Evolutionary conservation across 1,140 invertebrate species (phyloP), one percentile per base, ranked within the genome.

Genomic region (Alviniconcha marisindica): DNA sequence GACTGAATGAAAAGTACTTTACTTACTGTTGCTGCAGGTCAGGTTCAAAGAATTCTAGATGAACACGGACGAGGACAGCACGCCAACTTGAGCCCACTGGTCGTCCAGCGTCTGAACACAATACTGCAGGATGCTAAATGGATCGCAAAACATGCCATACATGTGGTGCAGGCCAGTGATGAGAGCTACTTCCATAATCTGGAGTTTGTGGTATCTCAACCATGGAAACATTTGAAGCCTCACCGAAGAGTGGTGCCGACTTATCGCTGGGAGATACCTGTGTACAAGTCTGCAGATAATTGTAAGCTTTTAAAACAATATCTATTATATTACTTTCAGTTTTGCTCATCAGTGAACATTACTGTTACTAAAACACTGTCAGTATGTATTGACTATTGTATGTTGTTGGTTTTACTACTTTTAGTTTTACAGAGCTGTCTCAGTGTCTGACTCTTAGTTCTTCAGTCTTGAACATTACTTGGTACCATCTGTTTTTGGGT

Each of bases 151-250:
- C 56, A 84, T 15, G 89, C 91, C 15, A 44, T 92, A 5, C 84
- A 84, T 15, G 87, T 84, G 83, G 88, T 92, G 2, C 85, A 83
- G 15, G 88, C 85, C n/a, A 87, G 90, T 73, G 90, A 92, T 83
- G 83, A 87, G 77, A 48, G 83, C 28, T 90, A 91, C 81, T 92
- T 87, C 76, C 86, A 87, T 44, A 81, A 86, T 33, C 86, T 92
- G 82, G 83, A 83, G 7, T 87, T 82, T 79, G 54, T 92, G 12
- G 79, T 92, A 5, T 76, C 83, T 21, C 82, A 82, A 33, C 89
- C 91, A 7, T 92, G 92, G 92, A 69, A 74, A 21, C 82, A 89
- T 7, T 89, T 85, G 71, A 87, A 91, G 38, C 78, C 54, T 5
- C 84, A 88, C 51, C 80, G 88, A 0, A 84, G 84, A n/a, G 77